These are phyloP conservation scores for Paragorgia papillata DNA, from an alignment of 92 coral and sea anemone species.

Conservation along the genomic window DNA sequence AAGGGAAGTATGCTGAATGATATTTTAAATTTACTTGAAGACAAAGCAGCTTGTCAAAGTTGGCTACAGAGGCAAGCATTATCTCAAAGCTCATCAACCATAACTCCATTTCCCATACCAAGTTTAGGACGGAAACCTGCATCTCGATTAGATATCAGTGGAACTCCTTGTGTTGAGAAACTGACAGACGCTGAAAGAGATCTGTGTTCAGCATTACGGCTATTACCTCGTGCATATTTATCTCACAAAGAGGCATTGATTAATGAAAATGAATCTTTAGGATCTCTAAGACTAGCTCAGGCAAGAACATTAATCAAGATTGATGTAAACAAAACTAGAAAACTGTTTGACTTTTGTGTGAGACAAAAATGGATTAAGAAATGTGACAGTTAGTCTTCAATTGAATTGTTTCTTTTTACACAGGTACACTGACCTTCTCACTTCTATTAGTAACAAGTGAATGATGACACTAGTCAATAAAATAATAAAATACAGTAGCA, in stretches of 20 bases:
- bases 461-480: too few species aligned
- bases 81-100: slow-evolving; percentile 56
- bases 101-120: slow-evolving; percentile 85
- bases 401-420: neutral
- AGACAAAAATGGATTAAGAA: slow-evolving; percentile 81
- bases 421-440: too few species aligned
- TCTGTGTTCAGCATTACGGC: slow-evolving; percentile 81
- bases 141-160: slow-evolving; percentile 84
- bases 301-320: slow-evolving; percentile 90
- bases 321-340: slow-evolving; percentile 97
- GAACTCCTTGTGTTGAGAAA: slow-evolving; percentile 90
- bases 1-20: slow-evolving; percentile 25
- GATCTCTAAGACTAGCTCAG: slow-evolving; percentile 84
- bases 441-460: too few species aligned
- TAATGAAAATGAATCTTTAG: slow-evolving; percentile 78
- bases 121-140: slow-evolving; percentile 93
- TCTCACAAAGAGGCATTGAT: slow-evolving; percentile 77
- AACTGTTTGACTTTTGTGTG: slow-evolving; percentile 90
- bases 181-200: slow-evolving; percentile 80
- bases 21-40: slow-evolving; percentile 60
- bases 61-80: slow-evolving; percentile 94
- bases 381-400: slow-evolving; percentile 58
- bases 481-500: too few species aligned
- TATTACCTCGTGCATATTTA: slow-evolving; percentile 82
- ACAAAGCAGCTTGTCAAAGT: slow-evolving; percentile 83